Evolutionary conservation across 2,797 vertebrate species (phyloP).

Genomic region (Protonibea diacanthus): DNA sequence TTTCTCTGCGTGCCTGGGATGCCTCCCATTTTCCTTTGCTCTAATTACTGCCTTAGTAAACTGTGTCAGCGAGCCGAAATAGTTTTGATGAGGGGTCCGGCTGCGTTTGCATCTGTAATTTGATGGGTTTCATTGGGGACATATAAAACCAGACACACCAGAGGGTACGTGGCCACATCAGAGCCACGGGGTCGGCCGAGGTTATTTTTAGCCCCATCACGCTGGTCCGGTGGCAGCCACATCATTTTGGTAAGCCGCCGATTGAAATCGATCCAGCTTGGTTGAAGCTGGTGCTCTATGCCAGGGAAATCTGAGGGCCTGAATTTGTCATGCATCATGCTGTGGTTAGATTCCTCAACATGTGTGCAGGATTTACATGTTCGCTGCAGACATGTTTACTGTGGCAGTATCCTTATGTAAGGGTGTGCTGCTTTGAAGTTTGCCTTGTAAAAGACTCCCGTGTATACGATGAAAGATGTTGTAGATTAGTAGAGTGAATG

Average conservation of each 20-base stretch:
- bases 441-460: not conserved
- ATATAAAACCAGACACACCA: conserved; percentile 76
- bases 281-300: conserved; percentile 62
- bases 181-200: conserved; percentile 56
- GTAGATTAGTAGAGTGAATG: not conserved
- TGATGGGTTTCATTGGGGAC: conserved; percentile 78
- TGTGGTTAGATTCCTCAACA: conserved; percentile 62
- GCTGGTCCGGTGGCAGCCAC: conserved; percentile 73
- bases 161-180: conserved; percentile 78
- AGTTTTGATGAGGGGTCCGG: conserved; percentile 80
- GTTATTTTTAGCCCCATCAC: conserved; percentile 75
- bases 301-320: conserved; percentile 67
- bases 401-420: conserved; percentile 16
- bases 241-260: conserved; percentile 79
- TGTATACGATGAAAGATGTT: not conserved
- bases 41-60: conserved; percentile 78
- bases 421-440: not conserved
- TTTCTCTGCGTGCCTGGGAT: conserved; percentile 66
- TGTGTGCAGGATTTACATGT: conserved; percentile 43
- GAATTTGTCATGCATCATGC: conserved; percentile 65
- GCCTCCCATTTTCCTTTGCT: conserved; percentile 73
- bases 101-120: conserved; percentile 80
- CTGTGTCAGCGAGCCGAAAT: conserved; percentile 74
- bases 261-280: conserved; percentile 80
- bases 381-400: conserved; percentile 32